Evolutionary conservation across 1,140 invertebrate species (phyloP).

Genomic region (Lucilia cuprina): DNA sequence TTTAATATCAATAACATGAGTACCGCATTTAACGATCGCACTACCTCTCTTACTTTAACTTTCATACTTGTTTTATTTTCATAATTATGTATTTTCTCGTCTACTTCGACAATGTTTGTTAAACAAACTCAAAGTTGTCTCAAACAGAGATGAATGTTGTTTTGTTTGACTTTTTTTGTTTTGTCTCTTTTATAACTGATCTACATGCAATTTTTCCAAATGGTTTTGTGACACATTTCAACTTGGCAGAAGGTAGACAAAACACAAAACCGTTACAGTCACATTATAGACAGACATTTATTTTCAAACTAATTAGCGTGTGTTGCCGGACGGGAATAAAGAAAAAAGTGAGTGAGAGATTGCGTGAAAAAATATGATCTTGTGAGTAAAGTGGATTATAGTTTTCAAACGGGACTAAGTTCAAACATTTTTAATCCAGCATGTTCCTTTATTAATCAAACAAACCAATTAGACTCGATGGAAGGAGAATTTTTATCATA

Average conservation of each 20-base stretch:
- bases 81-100: not conserved
- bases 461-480: no score
- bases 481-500: no score
- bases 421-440: no score
- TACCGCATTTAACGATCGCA: no score
- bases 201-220: not conserved
- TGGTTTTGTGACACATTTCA: slow-evolving; percentile 10
- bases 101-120: not conserved
- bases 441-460: no score
- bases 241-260: not conserved
- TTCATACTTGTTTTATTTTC: not conserved
- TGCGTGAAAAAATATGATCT: no score
- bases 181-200: not conserved
- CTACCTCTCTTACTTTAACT: not conserved
- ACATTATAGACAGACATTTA: not conserved
- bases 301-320: not conserved
- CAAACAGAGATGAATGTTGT: not conserved
- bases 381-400: no score
- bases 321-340: not conserved
- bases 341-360: no score
- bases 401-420: no score
- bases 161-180: no score
- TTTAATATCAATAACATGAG: no score
- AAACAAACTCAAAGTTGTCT: not conserved
- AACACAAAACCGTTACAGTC: not conserved